Evolutionary conservation across 2,113 vertebrate genomes (phyloP).

Genomic region (Stegostoma tigrinum): DNA sequence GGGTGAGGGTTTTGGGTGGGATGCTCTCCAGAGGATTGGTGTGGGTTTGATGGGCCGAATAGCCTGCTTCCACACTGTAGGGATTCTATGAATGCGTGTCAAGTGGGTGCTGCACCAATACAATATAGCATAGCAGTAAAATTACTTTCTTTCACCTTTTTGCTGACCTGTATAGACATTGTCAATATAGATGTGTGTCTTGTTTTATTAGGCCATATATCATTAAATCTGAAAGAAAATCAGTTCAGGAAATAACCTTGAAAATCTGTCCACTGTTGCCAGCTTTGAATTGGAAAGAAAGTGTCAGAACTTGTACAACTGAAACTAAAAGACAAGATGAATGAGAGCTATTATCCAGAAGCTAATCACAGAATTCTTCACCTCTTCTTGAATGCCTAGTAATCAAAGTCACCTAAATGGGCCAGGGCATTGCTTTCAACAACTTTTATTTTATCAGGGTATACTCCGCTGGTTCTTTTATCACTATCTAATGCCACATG

Average conservation of each 20-base stretch:
- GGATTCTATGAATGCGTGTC: too few relatives aligned
- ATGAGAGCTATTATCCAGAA: not conserved
- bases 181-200: not conserved
- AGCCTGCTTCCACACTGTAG: too few relatives aligned
- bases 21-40: too few relatives aligned
- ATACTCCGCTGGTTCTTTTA: not conserved
- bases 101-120: not conserved
- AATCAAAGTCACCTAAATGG: constrained; percentile 16
- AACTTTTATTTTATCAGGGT: not conserved
- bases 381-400: not conserved
- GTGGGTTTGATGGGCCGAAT: too few relatives aligned
- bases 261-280: not conserved
- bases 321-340: not conserved
- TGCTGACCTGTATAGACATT: not conserved
- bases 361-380: not conserved
- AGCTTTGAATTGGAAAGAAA: not conserved
- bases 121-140: not conserved
- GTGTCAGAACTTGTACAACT: not conserved
- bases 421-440: constrained; percentile 21
- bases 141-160: too few relatives aligned
- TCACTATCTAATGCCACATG: not conserved
- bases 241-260: not conserved
- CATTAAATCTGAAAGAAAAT: not conserved
- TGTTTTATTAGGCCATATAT: not conserved
- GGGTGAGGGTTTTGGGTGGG: too few relatives aligned